These are phyloP conservation scores for Ciconia maguari DNA, from an alignment of 2,113 vertebrate genomes.

Conservation along the genomic window DNA sequence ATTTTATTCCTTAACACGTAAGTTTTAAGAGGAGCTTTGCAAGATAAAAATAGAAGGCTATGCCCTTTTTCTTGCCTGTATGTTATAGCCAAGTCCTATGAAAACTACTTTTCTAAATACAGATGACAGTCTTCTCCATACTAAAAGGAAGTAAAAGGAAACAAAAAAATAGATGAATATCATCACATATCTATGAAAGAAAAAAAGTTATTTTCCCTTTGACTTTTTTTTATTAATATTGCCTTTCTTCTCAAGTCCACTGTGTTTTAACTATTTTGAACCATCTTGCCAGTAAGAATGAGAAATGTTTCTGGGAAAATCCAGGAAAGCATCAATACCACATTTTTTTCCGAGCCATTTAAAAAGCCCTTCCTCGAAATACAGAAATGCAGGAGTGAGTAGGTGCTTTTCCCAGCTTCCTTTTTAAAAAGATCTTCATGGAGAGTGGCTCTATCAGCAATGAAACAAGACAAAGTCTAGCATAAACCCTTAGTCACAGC, in stretches of 20 bases:
- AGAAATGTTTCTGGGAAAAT: background rate
- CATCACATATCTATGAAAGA: background rate
- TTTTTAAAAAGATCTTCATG: background rate
- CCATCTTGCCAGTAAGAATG: background rate
- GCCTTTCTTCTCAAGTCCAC: background rate
- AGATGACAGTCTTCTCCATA: background rate
- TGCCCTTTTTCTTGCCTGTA: background rate
- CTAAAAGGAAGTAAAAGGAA: background rate
- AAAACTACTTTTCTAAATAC: background rate
- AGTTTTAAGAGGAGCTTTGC: background rate
- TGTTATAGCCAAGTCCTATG: background rate
- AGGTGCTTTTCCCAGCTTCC: background rate
- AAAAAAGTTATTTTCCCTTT: background rate
- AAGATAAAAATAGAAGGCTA: background rate
- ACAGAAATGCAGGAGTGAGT: background rate
- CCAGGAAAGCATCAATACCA: background rate
- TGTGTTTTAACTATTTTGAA: background rate
- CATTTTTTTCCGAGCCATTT: background rate
- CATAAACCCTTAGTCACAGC: background rate
- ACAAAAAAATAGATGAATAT: background rate
- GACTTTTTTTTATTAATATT: background rate
- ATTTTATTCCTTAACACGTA: background rate
- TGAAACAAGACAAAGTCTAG: background rate
- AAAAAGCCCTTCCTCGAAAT: background rate
- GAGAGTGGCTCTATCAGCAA: background rate